Evolutionary conservation across 2,113 vertebrate species (phyloP), one percentile per base, ranked within the genome.

Genomic region (Camelus bactrianus): DNA sequence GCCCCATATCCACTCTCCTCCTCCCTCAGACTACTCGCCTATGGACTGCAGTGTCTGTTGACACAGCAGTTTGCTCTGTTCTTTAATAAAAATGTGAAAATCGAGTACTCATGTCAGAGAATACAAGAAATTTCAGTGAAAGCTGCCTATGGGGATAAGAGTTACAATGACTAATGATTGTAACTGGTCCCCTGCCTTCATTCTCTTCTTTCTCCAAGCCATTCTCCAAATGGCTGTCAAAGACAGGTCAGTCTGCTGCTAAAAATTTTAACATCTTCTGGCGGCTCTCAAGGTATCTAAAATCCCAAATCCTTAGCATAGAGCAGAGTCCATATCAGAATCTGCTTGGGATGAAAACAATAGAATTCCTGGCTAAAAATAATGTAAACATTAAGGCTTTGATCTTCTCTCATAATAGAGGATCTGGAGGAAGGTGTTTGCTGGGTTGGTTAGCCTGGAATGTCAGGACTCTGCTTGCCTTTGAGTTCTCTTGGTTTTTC

Each of bases 311-410:
- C 4, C 22, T 87, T 62, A 80, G 42, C 35, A 14, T 8, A n/a
- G 28, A 50, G 3, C 50, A 79, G 38, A 85, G 10, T 28, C 14
- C 28, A n/a, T 64, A 42, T n/a, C 5, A 35, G 65, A 22, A 58
- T 77, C 86, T 77, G 12, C 91, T 54, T 72, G 69, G 69, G 8
- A 32, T 54, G 52, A 91, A 85, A 81, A 38, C 28, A 75, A 64
- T n/a, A 72, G 46, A 76, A 62, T 75, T 65, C 24, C 17, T 42
- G 52, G 56, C 20, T 60, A 32, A 76, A 89, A 89, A 20, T 70
- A 69, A 93, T 32, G 14, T 50, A 85, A 89, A 58, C 8, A 62
- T 91, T 19, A 83, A 86, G 54, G 20, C 26, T 82, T 65, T 72
- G 35, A 11, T 82, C 28, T 82, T 76, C 6, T 72, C 20, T 73